These are phyloP conservation scores for Thunnus maccoyii DNA, from an alignment of 2,113 vertebrate species.

Conservation along the genomic window DNA sequence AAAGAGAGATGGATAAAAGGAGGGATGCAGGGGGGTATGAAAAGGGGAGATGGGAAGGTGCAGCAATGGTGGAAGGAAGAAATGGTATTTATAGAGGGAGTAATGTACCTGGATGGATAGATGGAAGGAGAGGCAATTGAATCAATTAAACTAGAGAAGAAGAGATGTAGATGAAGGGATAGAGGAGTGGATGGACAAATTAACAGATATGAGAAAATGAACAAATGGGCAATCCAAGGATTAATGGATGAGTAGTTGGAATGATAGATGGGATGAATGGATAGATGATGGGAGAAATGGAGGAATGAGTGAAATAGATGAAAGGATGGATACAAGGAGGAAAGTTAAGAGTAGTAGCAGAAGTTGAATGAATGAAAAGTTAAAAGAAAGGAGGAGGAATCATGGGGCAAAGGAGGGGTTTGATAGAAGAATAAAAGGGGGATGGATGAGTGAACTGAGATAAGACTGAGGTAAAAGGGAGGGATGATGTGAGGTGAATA, in stretches of 20 bases:
- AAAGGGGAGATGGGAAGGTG: background rate
- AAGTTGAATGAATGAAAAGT: background rate
- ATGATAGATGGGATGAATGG: background rate
- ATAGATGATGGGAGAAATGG: background rate
- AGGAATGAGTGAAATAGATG: background rate
- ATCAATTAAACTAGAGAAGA: constrained; percentile 1
- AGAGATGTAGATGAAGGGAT: background rate
- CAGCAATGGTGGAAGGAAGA: background rate
- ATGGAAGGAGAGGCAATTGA: background rate
- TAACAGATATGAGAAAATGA: background rate
- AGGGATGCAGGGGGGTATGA: background rate
- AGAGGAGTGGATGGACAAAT: background rate
- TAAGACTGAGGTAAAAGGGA: too few species aligned
- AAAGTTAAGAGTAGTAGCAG: background rate
- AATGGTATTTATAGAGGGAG: background rate
- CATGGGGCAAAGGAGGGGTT: too few species aligned
- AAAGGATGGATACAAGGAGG: background rate
- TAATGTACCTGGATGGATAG: background rate
- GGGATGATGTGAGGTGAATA: background rate
- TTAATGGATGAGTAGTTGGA: background rate
- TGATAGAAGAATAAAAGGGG: background rate
- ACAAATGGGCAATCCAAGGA: background rate
- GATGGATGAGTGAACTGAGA: background rate
- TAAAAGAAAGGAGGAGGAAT: background rate
- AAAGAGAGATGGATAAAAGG: background rate